A percentile compares a stretch with the other conserved stretches of the same genome.
Conservation (phyloP, 2,888 invertebrate genomes). For the Sepioteuthis lessoniana region DNA sequence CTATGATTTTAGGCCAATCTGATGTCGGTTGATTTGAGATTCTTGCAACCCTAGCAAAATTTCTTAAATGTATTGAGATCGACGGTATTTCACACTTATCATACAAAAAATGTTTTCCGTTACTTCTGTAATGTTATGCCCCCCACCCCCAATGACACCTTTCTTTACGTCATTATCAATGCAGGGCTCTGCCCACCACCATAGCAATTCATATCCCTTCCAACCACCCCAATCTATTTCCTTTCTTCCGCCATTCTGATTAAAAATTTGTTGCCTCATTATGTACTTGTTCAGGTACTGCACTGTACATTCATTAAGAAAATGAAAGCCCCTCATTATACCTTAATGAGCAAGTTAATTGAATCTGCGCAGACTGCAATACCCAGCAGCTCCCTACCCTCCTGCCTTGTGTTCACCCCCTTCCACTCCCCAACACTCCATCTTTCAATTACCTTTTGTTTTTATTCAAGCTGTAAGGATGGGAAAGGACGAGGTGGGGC, state of each 20-base stretch:
- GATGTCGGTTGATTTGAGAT: no score
- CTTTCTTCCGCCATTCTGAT: conserved; percentile 2
- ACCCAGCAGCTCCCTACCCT: not conserved
- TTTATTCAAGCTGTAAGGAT: not conserved
- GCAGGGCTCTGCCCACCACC: not conserved
- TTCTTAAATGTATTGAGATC: no score
- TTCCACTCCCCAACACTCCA: not conserved
- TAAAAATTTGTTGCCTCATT: conserved; percentile 16
- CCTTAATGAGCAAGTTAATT: not conserved
- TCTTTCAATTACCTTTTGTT: not conserved
- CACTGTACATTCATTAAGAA: not conserved
- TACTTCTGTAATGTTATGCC: no score
- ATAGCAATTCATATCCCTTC: not conserved
- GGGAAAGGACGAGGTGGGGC: not conserved
- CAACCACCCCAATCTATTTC: not conserved
- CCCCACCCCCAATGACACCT: no score
- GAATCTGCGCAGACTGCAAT: not conserved
- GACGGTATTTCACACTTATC: no score
- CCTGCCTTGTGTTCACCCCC: not conserved
- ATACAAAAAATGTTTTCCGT: no score
- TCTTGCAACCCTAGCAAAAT: no score
- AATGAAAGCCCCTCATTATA: not conserved
- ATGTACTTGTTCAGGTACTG: not conserved
- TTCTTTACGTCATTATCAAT: not conserved
- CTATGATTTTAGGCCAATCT: no score